A percentile compares a stretch with the other conserved stretches of the same genome.
These are phyloP conservation scores for Reticulitermes lucifugus DNA, from an alignment of 2,888 invertebrate species.

Conservation along the genomic window DNA sequence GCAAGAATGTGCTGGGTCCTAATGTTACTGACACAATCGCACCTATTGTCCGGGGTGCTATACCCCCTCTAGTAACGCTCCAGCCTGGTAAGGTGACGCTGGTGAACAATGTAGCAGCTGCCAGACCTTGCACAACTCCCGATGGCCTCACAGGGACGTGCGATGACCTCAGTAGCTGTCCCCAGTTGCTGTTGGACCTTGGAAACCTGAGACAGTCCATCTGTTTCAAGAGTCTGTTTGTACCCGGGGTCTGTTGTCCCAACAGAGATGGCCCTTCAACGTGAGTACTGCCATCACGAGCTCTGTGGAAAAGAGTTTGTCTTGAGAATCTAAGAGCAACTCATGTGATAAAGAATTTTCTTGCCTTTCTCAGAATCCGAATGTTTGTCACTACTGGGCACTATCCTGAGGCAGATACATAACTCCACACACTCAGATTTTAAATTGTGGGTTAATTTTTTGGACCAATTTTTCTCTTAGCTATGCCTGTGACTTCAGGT, in stretches of 20 bases:
- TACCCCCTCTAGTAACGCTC: slow-evolving; percentile 61
- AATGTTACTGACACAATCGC: slow-evolving; percentile 86
- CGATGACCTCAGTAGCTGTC: slow-evolving; percentile 89
- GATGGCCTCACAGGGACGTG: slow-evolving; percentile 84
- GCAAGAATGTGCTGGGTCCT: slow-evolving; percentile 81
- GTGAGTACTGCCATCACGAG: not conserved
- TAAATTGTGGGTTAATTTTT: too few relatives aligned
- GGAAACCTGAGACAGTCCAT: slow-evolving; percentile 85
- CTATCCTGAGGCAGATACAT: too few relatives aligned
- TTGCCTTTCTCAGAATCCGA: too few relatives aligned
- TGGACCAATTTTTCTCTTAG: too few relatives aligned
- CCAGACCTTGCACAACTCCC: slow-evolving; percentile 81
- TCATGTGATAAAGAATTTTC: too few relatives aligned
- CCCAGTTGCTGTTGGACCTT: slow-evolving; percentile 84
- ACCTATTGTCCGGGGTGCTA: slow-evolving; percentile 71
- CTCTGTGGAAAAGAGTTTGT: too few relatives aligned
- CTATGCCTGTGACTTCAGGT: too few relatives aligned
- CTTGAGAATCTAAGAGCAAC: too few relatives aligned
- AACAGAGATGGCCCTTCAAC: slow-evolving; percentile 60
- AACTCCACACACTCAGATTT: too few relatives aligned
- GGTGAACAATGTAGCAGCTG: slow-evolving; percentile 54
- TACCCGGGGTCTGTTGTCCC: slow-evolving; percentile 94
- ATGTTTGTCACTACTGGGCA: too few relatives aligned
- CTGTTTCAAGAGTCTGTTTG: slow-evolving; percentile 91
- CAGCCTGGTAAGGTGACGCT: slow-evolving; percentile 57